phyloP scores from a whole-genome alignment of 23 tunicate species.

The Styela clava region DNA sequence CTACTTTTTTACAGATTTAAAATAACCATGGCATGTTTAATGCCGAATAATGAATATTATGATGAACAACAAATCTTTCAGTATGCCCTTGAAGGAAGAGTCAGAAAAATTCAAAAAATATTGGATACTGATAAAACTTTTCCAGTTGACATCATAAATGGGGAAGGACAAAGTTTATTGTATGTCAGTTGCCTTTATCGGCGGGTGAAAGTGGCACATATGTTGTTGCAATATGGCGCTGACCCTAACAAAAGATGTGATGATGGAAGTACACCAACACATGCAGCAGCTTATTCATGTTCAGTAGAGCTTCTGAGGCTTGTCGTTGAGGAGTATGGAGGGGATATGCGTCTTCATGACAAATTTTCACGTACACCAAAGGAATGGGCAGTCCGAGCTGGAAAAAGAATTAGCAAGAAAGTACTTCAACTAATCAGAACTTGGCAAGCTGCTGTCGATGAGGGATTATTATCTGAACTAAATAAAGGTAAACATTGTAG shows the following conservation, averaged over 20 bases:
- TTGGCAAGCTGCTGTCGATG: constrained; percentile 20
- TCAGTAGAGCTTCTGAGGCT: constrained; percentile 23
- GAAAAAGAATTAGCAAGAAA: constrained; percentile 50
- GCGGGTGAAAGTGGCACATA: constrained; percentile 52
- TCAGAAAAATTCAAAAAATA: constrained; percentile 33
- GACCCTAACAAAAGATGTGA: constrained; percentile 80
- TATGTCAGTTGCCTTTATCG: constrained; percentile 59
- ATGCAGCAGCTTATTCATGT: constrained; percentile 92
- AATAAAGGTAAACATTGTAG: background rate
- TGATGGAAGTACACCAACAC: constrained; percentile 93
- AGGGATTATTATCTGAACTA: background rate
- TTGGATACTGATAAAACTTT: constrained; percentile 23
- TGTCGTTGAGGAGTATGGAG: constrained; percentile 56
- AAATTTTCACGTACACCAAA: constrained; percentile 42
- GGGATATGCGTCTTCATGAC: constrained; percentile 87
- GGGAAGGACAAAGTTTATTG: constrained; percentile 75
- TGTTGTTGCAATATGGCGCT: constrained; percentile 53
- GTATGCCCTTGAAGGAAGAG: constrained; percentile 55
- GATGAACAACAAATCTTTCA: constrained; percentile 32
- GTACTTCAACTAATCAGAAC: constrained; percentile 19
- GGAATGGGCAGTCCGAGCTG: constrained; percentile 93
- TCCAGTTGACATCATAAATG: constrained; percentile 55
- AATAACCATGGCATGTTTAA: background rate
- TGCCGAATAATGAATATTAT: background rate
- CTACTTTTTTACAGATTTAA: no score